Percentiles rank a stretch among this genome's conserved stretches.
Evolutionary conservation across 1,140 invertebrate species (phyloP).

Genomic region (Physella acuta): DNA sequence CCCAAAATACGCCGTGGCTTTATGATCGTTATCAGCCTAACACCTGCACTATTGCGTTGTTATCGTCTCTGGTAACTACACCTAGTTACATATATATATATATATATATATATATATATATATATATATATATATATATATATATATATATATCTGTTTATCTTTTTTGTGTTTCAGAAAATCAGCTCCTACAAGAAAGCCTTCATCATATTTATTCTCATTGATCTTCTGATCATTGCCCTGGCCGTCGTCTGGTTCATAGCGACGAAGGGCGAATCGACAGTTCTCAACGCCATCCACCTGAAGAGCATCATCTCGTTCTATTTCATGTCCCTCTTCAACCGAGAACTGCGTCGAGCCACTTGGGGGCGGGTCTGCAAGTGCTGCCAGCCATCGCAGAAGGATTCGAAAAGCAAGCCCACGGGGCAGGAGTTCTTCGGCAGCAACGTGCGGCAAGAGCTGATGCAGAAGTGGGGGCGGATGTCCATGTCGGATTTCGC

Average conservation of each 20-base stretch:
- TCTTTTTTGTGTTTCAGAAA: background rate
- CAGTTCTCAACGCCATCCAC: background rate
- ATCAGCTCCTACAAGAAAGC: background rate
- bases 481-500: background rate
- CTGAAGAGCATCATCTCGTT: background rate
- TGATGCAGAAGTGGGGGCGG: background rate
- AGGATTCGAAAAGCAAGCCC: background rate
- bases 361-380: background rate
- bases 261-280: background rate
- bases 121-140: too few relatives aligned
- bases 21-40: too few relatives aligned
- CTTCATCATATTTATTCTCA: background rate
- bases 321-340: background rate
- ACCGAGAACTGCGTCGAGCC: background rate
- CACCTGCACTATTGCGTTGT: too few relatives aligned
- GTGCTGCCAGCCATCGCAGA: background rate
- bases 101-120: too few relatives aligned
- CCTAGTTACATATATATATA: too few relatives aligned
- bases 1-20: too few relatives aligned
- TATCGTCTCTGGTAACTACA: too few relatives aligned
- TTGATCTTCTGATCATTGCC: background rate
- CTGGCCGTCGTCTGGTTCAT: background rate
- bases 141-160: too few relatives aligned
- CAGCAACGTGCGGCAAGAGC: background rate
- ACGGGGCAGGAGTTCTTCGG: background rate